A percentile compares a stretch with the other conserved stretches of the same genome.
Evolutionary conservation across 2,797 vertebrate genomes (phyloP).

Genomic region (Oreonectes daqikongensis): DNA sequence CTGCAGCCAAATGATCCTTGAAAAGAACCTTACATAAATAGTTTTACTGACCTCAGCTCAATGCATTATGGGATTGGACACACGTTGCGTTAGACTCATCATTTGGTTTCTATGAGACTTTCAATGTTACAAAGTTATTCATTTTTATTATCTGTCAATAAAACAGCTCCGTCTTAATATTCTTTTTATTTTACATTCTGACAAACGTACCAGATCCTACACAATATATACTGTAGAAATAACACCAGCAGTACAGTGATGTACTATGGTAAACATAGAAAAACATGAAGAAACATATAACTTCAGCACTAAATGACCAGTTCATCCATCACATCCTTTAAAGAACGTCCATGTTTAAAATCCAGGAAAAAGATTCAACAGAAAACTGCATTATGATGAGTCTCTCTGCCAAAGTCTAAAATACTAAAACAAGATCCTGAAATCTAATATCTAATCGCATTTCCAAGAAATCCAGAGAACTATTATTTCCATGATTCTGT

Average conservation of each 20-base stretch:
- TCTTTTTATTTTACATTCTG: too few species aligned
- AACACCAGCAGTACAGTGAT: too few species aligned
- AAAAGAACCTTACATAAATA: too few species aligned
- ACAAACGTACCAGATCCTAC: too few species aligned
- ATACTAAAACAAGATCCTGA: constrained; percentile 9
- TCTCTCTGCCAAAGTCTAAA: background rate
- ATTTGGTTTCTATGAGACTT: background rate
- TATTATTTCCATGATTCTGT: too few species aligned
- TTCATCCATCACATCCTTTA: background rate
- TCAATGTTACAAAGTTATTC: background rate
- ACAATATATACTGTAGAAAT: too few species aligned
- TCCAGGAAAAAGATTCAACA: background rate
- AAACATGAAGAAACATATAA: too few species aligned
- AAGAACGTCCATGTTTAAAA: background rate
- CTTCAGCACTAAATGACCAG: too few species aligned
- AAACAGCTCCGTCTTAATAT: too few species aligned
- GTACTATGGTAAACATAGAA: too few species aligned
- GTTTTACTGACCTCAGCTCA: background rate
- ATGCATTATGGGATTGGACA: background rate
- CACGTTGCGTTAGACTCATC: background rate
- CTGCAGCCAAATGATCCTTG: too few species aligned
- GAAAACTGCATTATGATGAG: constrained; percentile 1
- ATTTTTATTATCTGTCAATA: too few species aligned
- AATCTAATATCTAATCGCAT: constrained; percentile 43
- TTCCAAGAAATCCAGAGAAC: background rate